Conservation (phyloP, 1,140 invertebrate genomes). For the Drosophila repleta region DNA sequence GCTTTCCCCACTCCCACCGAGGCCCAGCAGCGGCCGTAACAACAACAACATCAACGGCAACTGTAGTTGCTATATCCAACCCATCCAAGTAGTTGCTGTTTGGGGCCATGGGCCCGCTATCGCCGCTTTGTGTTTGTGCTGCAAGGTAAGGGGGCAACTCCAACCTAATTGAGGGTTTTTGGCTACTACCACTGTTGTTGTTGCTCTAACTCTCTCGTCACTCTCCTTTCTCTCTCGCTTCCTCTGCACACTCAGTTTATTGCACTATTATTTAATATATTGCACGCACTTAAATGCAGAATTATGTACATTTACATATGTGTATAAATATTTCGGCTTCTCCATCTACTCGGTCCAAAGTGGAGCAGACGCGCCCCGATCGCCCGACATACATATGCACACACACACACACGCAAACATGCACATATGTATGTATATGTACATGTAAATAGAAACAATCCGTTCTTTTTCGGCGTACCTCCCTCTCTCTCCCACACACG, state of each 20-base stretch:
- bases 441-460: slow-evolving; percentile 24
- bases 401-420: too few relatives aligned
- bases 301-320: background rate
- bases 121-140: slow-evolving; percentile 20
- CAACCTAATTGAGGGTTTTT: slow-evolving; percentile 12
- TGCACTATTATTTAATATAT: slow-evolving; percentile 38
- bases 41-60: slow-evolving; percentile 18
- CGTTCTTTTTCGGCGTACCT: slow-evolving; percentile 23
- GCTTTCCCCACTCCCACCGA: slow-evolving; percentile 38
- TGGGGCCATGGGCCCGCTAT: slow-evolving; percentile 41
- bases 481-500: slow-evolving; percentile 16
- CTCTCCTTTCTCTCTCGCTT: background rate
- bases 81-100: slow-evolving; percentile 35
- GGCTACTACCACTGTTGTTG: slow-evolving; percentile 19
- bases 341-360: slow-evolving; percentile 29
- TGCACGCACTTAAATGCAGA: slow-evolving; percentile 23
- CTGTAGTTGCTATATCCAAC: slow-evolving; percentile 31
- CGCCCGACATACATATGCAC: too few relatives aligned
- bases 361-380: slow-evolving; percentile 43
- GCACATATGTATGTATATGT: too few relatives aligned
- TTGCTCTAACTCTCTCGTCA: slow-evolving; percentile 3
- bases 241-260: slow-evolving; percentile 50
- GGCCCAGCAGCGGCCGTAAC: slow-evolving; percentile 27
- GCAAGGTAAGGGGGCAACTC: slow-evolving; percentile 53
- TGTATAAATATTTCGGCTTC: slow-evolving; percentile 25